Base-by-base conservation (phyloP, 2,888 invertebrate species). In the Ditula angustiorana region DNA sequence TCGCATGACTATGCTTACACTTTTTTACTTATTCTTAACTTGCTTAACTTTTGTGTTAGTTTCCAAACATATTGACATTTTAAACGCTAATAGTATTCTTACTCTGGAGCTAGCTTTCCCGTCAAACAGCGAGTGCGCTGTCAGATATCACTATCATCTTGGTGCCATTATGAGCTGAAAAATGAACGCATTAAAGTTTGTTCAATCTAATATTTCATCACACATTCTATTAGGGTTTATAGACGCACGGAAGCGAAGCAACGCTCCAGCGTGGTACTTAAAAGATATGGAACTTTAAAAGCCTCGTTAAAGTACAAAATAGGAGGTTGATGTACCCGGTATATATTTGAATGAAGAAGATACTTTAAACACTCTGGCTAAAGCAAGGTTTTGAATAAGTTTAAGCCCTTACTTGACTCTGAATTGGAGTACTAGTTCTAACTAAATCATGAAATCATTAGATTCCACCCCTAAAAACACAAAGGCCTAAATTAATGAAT, bases 101-200 rank as follows among this genome's bases (percentile, higher is more conserved):
- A 2, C 28, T 49, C 19, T 10, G 28, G 2, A 26, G 28, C 28
- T 24, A 7, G 24, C 24, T 28, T 49, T 28, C 30, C 21, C 50
- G 11, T 30, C 16, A 30, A 19, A 5, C 23, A 10, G 11, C 28
- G 37, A 8, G 16, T n/a, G 11, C 13, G 47, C 46, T 37, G 55
- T 61, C 26, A 26, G 35, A 23, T 26, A 47, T 21, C 37, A 55
- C 55, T 61, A 61, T 28, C 61, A 26, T 37, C 47, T 37, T 26
- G n/a, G 26, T n/a, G 2, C 24, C 11, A 8, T 16, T 26, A 4
- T 24, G 35, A 19, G 33, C 55, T 47, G 46, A 55, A 55, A 61
- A 61, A 61, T 53, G 44, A 47, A 16, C 21, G 21, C 24, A 11
- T 35, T 56, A 37, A 55, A 61, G 47, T 37, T 46, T 26, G 55